Base-by-base conservation (phyloP, 2,113 vertebrate species). In the Sisor rabdophorus region DNA sequence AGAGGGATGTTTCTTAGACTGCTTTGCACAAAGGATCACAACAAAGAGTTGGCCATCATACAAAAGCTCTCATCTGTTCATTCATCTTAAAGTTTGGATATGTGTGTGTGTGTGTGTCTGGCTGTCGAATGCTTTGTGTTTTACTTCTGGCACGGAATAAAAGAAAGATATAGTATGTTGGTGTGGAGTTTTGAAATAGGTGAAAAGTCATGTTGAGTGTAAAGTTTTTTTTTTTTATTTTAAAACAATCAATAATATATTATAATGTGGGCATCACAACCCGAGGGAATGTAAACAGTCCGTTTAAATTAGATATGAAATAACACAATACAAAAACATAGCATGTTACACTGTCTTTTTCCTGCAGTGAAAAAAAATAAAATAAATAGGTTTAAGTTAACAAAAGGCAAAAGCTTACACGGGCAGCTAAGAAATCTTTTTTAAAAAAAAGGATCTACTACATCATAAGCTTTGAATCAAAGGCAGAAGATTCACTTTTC, bases 311-410 rank as follows among this genome's bases (percentile, higher is more conserved):
- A 92, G 83, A 83, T 85, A 24, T 75, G 87, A 87, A 75, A 82
- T 76, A 75, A 77, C 69, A 83, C 64, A 83, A 76, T 74, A 87
- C 81, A 73, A 86, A 86, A 78, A 60, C 79, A 85, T 83, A 86
- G 87, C 80, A 88, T 79, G 85, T 88, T 86, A 90, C 80, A 88
- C 60, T 78, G 79, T 64, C 1, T 67, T 74, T 56, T 81, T 83
- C 88, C 84, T 52, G 77, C 82, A 86, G 86, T 72, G 19, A 89
- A 83, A 76, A 86, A 88, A 86, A 54, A 55, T 1, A 75, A 89
- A 91, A 92, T 92, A 92, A 92, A 93, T 92, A 90, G 55, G 80
- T 86, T 81, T 92, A 91, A 93, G 85, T 92, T 91, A 91, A 90
- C 86, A 88, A 89, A 84, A 85, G 84, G 82, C 84, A 83, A 83